These are phyloP conservation scores for Andrena minutula DNA, from an alignment of 2,888 invertebrate genomes.

Conservation along the genomic window DNA sequence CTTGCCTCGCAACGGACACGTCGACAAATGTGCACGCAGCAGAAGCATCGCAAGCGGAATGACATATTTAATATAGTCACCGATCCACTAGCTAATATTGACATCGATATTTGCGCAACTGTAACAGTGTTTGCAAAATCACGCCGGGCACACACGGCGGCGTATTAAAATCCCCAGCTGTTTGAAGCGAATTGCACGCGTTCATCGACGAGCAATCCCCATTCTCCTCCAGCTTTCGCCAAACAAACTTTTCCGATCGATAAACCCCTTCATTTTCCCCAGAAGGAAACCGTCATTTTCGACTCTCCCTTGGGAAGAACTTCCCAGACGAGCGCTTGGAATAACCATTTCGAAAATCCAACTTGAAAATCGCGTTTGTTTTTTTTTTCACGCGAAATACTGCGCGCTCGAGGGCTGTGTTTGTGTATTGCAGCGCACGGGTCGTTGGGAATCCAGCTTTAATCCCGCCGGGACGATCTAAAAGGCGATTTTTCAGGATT, in stretches of 20 bases:
- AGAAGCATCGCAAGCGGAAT: neutral
- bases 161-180: constrained; percentile 8
- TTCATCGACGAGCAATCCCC: neutral
- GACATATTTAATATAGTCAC: constrained; percentile 17
- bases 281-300: neutral
- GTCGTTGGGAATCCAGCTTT: constrained; percentile 31
- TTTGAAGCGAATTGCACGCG: neutral
- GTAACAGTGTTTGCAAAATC: constrained; percentile 33
- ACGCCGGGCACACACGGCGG: neutral
- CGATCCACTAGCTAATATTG: constrained; percentile 9
- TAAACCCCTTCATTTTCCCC: neutral
- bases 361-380: constrained; percentile 11
- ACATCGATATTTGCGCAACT: constrained; percentile 7
- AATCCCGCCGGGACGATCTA: constrained; percentile 53
- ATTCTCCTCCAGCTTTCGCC: neutral
- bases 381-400: constrained; percentile 15
- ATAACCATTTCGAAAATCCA: constrained; percentile 13
- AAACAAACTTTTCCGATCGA: neutral
- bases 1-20: constrained; percentile 23
- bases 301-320: neutral
- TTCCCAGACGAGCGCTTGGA: neutral
- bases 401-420: neutral
- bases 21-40: neutral
- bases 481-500: constrained; percentile 58
- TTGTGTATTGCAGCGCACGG: neutral